These are phyloP conservation scores for Siniperca obscura DNA, from an alignment of 2,797 vertebrate species.

Conservation along the genomic window DNA sequence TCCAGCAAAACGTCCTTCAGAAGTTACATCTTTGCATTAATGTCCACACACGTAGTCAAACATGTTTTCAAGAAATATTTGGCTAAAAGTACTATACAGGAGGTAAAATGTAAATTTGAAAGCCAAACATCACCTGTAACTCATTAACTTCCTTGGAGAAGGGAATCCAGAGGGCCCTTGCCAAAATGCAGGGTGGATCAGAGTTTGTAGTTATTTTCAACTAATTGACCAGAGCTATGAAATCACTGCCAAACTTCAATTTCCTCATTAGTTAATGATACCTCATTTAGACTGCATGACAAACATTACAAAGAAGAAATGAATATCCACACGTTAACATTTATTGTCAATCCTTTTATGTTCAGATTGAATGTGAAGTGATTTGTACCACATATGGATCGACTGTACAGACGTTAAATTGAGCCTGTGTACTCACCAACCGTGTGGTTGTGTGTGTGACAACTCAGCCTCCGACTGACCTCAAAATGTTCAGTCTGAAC, in stretches of 20 bases:
- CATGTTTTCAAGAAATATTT: slow-evolving; percentile 24
- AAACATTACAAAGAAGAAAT: slow-evolving; percentile 13
- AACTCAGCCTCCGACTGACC: background rate
- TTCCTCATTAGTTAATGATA: slow-evolving; percentile 6
- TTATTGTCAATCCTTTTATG: slow-evolving; percentile 2
- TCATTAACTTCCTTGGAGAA: slow-evolving; percentile 24
- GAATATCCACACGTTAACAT: background rate
- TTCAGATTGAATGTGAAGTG: background rate
- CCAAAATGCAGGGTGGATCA: background rate
- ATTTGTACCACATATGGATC: background rate
- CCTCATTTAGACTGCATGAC: background rate
- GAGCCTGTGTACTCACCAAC: background rate
- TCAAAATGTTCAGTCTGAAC: background rate
- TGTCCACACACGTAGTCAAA: slow-evolving; percentile 20
- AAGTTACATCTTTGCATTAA: slow-evolving; percentile 20
- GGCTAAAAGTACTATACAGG: background rate
- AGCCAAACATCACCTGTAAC: slow-evolving; percentile 28
- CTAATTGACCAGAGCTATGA: background rate
- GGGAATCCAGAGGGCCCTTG: background rate
- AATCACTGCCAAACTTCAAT: slow-evolving; percentile 17
- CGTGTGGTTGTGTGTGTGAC: background rate
- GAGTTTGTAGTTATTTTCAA: slow-evolving; percentile 9
- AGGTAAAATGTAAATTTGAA: slow-evolving; percentile 11
- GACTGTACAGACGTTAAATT: background rate
- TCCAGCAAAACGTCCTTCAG: slow-evolving; percentile 31